Conservation (phyloP, 2,888 invertebrate species). For the Sclerodermus sp. region DNA sequence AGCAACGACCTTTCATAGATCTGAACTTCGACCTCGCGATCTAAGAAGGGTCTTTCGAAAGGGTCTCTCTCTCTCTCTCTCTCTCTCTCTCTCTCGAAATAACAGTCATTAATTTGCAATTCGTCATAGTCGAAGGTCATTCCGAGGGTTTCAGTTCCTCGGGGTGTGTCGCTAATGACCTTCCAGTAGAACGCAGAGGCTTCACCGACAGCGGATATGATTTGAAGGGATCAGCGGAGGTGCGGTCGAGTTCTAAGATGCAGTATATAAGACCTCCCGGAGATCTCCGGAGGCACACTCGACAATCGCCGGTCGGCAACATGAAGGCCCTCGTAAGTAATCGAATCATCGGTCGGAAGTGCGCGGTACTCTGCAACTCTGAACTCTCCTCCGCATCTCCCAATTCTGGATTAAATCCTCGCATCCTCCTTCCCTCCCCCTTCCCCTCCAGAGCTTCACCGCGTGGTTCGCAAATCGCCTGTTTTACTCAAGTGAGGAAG, state of each 20-base stretch:
- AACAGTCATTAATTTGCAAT: no score
- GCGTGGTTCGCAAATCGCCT: no score
- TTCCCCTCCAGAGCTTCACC: no score
- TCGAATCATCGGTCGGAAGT: constrained; percentile 21
- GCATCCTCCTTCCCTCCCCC: no score
- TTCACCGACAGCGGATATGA: constrained; percentile 50
- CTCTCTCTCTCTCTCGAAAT: not conserved
- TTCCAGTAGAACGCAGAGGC: constrained; percentile 53
- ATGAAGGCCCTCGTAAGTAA: constrained; percentile 56
- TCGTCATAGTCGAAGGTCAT: constrained; percentile 22
- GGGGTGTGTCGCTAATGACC: constrained; percentile 49
- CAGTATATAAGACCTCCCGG: constrained; percentile 48
- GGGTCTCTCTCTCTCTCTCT: constrained; percentile 1
- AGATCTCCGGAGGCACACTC: constrained; percentile 45
- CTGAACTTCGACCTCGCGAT: no score
- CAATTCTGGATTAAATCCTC: no score
- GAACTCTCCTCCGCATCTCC: no score
- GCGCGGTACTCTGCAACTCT: constrained; percentile 4
- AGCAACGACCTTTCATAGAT: no score
- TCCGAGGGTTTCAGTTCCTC: constrained; percentile 19
- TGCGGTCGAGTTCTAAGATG: constrained; percentile 46
- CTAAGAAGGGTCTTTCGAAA: not conserved
- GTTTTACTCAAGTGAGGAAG: no score
- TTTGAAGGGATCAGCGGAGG: constrained; percentile 53
- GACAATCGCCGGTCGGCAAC: constrained; percentile 46